Conservation (phyloP, 2,888 invertebrate species). For the Tetranychus piercei region DNA sequence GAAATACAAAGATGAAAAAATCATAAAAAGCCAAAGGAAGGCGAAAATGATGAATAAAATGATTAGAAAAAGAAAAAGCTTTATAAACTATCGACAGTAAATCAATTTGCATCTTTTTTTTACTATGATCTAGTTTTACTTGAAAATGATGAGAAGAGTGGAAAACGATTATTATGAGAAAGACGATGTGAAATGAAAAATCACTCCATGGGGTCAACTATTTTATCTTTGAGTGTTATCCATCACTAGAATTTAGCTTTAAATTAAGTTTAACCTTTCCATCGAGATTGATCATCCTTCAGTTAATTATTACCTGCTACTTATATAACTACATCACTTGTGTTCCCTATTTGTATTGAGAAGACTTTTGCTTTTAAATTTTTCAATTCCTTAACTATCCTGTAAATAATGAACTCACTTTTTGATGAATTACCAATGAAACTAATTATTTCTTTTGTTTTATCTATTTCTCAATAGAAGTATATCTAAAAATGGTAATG, state of each 20-base stretch:
- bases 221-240: background rate
- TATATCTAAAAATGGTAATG: background rate
- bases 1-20: background rate
- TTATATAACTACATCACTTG: no score
- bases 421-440: no score
- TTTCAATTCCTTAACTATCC: no score
- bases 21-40: background rate
- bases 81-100: background rate
- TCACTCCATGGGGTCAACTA: background rate
- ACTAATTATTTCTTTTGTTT: background rate
- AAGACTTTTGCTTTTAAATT: no score
- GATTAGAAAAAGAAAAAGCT: background rate
- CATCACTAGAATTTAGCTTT: background rate
- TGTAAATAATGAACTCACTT: no score
- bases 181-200: background rate
- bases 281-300: no score
- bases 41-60: background rate
- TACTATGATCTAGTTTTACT: background rate
- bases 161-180: background rate
- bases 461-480: background rate
- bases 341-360: no score
- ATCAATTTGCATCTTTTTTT: background rate
- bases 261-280: background rate
- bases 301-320: no score
- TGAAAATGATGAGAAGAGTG: background rate